phyloP scores from a whole-genome alignment of 2,113 vertebrate genomes.

The Ceyx melanurus region DNA sequence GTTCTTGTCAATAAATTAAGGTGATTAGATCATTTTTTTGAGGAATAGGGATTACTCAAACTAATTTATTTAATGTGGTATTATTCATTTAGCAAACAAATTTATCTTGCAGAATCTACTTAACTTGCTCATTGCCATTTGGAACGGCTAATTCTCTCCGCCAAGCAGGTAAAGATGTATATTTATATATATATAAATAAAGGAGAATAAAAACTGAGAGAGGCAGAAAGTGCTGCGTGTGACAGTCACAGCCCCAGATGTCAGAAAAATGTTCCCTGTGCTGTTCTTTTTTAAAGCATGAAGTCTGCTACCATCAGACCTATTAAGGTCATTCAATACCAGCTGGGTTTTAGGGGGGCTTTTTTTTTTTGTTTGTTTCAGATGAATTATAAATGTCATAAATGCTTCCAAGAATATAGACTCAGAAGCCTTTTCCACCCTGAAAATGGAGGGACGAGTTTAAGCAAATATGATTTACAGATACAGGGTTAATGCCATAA shows the following conservation, averaged over 20 bases:
- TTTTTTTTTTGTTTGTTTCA: neutral
- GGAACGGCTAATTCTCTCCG: neutral
- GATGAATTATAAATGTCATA: constrained; percentile 23
- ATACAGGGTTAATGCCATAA: constrained; percentile 3
- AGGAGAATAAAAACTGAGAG: neutral
- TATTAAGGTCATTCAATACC: neutral
- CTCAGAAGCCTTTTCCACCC: neutral
- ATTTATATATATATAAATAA: neutral
- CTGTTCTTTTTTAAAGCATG: neutral
- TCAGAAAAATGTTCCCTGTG: neutral
- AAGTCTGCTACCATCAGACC: neutral
- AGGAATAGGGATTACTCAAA: neutral
- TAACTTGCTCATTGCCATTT: neutral
- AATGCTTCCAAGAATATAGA: constrained; percentile 20
- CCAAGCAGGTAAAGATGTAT: neutral
- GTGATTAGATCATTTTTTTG: neutral
- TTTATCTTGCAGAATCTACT: neutral
- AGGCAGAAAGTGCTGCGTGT: neutral
- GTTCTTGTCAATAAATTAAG: neutral
- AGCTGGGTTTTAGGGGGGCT: neutral
- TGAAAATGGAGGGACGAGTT: constrained; percentile 16
- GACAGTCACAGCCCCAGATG: neutral
- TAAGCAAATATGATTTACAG: constrained; percentile 22
- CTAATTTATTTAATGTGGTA: neutral
- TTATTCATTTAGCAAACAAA: neutral